A percentile compares a stretch with the other conserved stretches of the same genome.
Conservation (phyloP, 2,113 vertebrate species). For the Ctenodactylus gundi region DNA sequence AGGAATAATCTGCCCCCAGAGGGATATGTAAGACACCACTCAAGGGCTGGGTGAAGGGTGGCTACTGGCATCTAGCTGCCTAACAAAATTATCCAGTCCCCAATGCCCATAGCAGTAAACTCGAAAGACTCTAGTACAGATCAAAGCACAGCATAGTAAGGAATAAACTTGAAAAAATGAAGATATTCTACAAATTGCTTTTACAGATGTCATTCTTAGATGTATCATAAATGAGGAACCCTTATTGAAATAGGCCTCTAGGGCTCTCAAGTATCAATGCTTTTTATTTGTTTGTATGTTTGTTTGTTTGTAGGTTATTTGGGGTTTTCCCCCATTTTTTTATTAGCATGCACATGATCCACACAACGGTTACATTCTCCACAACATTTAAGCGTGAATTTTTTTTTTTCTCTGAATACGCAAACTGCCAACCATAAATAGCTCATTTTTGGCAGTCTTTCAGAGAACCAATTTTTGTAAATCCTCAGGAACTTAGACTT, state of each 20-base stretch:
- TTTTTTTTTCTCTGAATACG: not conserved
- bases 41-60: too few species aligned
- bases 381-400: not conserved
- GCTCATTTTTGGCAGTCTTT: not conserved
- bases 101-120: not conserved
- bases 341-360: too few species aligned
- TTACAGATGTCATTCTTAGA: not conserved
- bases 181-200: not conserved
- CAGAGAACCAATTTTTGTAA: not conserved
- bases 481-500: not conserved
- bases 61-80: not conserved
- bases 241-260: not conserved
- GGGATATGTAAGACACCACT: not conserved
- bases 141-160: not conserved
- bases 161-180: not conserved
- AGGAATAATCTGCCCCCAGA: not conserved
- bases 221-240: not conserved
- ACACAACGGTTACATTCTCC: too few species aligned
- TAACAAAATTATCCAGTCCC: not conserved
- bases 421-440: not conserved
- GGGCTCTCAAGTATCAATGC: not conserved
- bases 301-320: too few species aligned
- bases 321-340: too few species aligned
- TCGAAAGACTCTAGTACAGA: not conserved
- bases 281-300: too few species aligned